Percentiles rank a stretch among this genome's conserved stretches.
Conservation (phyloP, 1,140 invertebrate genomes). For the Camponotus vicinus region DNA sequence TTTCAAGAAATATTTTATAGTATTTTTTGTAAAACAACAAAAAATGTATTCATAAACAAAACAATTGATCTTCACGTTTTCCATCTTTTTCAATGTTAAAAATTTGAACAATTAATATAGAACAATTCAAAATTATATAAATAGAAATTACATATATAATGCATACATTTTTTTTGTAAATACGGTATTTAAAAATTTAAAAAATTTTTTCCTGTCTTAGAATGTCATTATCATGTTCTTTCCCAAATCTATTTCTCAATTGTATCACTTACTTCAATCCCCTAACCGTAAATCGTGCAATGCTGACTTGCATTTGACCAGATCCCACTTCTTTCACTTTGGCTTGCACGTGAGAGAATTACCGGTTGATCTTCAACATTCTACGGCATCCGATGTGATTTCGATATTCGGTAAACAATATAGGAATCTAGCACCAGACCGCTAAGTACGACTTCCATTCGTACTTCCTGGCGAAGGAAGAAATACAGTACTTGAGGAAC, state of each 20-base stretch:
- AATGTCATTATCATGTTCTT: neutral
- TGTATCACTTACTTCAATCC: neutral
- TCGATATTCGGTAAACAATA: constrained; percentile 74
- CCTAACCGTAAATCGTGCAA: constrained; percentile 22
- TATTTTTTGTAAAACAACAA: neutral
- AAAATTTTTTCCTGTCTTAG: neutral
- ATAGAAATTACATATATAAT: too few species aligned
- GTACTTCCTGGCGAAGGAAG: constrained; percentile 10
- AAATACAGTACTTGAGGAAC: constrained; percentile 10
- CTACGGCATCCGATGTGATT: constrained; percentile 61
- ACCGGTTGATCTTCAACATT: constrained; percentile 21
- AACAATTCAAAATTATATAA: too few species aligned
- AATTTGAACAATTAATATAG: neutral
- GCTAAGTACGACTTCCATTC: constrained; percentile 55
- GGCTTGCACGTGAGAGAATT: neutral
- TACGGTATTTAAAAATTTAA: neutral
- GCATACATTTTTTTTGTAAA: neutral
- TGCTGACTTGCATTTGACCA: constrained; percentile 17
- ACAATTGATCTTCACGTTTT: neutral
- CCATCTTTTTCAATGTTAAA: neutral
- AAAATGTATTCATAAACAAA: neutral
- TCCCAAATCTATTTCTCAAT: neutral
- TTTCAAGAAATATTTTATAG: neutral
- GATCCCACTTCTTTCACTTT: neutral
- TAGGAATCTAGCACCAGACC: constrained; percentile 52